phyloP scores from a whole-genome alignment of 2,888 invertebrate genomes.

The Nebria salina region DNA sequence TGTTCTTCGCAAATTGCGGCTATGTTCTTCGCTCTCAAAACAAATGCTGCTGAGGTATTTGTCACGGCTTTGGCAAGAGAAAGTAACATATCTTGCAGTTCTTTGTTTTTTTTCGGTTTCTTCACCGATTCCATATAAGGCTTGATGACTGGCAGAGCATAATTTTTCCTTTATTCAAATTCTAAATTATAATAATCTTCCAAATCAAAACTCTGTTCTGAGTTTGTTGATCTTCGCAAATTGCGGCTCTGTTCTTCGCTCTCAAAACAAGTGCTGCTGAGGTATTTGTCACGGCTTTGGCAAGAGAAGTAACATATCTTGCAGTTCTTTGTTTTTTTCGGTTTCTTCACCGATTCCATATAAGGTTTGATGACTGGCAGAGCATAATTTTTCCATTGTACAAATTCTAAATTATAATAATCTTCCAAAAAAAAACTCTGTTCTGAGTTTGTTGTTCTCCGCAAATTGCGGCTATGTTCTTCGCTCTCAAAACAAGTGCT shows the following conservation, averaged over 20 bases:
- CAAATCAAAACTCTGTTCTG: conserved; percentile 76
- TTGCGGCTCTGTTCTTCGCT: conserved; percentile 95
- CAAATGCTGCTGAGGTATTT: conserved; percentile 95
- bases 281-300: conserved; percentile 97
- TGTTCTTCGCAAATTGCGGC: conserved; percentile 89
- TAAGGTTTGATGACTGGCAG: conserved; percentile 60
- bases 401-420: too few species aligned
- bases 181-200: too few species aligned
- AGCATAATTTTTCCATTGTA: too few species aligned
- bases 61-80: conserved; percentile 97
- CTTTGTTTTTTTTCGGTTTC: conserved; percentile 86
- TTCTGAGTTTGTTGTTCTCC: conserved; percentile 55
- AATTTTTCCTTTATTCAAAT: too few species aligned
- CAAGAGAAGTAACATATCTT: conserved; percentile 91
- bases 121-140: conserved; percentile 91
- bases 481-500: conserved; percentile 93
- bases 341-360: conserved; percentile 93
- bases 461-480: conserved; percentile 93
- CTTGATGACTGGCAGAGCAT: conserved; percentile 55
- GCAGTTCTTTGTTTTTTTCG: conserved; percentile 81
- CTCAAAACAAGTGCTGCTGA: conserved; percentile 96
- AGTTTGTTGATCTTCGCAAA: conserved; percentile 80
- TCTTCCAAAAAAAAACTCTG: too few species aligned
- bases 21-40: conserved; percentile 95
- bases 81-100: conserved; percentile 87